Base-by-base conservation (phyloP, 2,797 vertebrate species). In the Sorex maritimensis region DNA sequence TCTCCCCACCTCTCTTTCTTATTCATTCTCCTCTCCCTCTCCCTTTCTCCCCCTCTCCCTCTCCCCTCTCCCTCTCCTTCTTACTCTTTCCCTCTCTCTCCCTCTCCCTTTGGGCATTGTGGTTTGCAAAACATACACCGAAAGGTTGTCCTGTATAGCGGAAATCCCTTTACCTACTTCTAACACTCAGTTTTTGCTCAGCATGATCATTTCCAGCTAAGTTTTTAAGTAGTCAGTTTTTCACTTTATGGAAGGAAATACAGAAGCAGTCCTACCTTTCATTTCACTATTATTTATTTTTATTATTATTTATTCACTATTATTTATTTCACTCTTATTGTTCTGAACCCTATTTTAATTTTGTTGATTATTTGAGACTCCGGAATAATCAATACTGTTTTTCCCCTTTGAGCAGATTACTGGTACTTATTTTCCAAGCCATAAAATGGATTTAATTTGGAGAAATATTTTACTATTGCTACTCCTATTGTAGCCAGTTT, bases 361-460 rank as follows among this genome's bases (percentile, higher is more conserved):
- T 94, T 79, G 30, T 72, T 80, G 68, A 94, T 73, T 55, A 0
- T 46, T 34, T 77, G 11, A 75, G 68, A 58, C 1, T 71, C 6
- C 46, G 17, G 23, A 80, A 92, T 81, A 84, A n/a, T 73, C 67
- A 82, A 44, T 34, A 75, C 12, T 28, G 0, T 86, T 75, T 41
- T 88, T 38, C 24, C 82, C 41, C 78, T 84, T 30, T 30, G 8
- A 79, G 11, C 52, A 61, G 3, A 34, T 46, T 85, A 19, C 55
- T 85, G 52, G 14, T 7, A 85, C 7, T 73, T 63, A 88, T 71
- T 75, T 83, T 90, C 68, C 94, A 41, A 95, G 77, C 21, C 71
- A n/a, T 26, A 75, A 55, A 78, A 87, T 49, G n/a, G 73, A 58
- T 68, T 81, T 75, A 84, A 75, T 61, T 63, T 28, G 15, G 14